Percentiles rank a stretch among this genome's conserved stretches.
Conservation (phyloP, 2,797 vertebrate species). For the Sebastes hubbsi region DNA sequence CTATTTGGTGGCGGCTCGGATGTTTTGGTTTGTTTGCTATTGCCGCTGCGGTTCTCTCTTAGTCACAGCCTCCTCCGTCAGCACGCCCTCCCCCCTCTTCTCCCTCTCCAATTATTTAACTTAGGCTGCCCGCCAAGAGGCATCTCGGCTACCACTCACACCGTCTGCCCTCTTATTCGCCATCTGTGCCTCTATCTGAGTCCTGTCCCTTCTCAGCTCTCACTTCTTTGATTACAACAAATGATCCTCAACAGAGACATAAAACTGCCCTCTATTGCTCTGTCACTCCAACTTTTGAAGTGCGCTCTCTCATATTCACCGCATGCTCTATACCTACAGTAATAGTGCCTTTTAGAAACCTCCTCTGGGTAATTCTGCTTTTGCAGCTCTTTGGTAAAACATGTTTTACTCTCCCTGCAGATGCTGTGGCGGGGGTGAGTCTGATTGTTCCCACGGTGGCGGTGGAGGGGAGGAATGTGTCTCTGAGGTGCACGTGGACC, state of each 20-base stretch:
- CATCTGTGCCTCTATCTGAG: conserved; percentile 74
- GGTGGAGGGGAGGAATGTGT: conserved; percentile 71
- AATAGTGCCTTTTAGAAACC: conserved; percentile 1
- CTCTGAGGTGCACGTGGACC: conserved; percentile 76
- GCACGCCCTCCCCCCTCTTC: conserved; percentile 43
- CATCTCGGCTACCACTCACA: conserved; percentile 59
- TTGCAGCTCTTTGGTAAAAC: conserved; percentile 11
- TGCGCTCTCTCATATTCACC: background rate
- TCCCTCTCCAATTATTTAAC: conserved; percentile 76
- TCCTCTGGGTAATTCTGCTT: conserved; percentile 6
- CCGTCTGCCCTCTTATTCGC: conserved; percentile 73
- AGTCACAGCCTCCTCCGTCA: conserved; percentile 52
- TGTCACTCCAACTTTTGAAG: conserved; percentile 51
- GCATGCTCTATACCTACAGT: background rate
- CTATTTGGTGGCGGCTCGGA: conserved; percentile 12
- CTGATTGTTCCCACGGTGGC: conserved; percentile 70
- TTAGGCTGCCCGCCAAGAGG: conserved; percentile 67
- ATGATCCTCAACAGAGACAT: conserved; percentile 69
- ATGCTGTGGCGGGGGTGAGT: conserved; percentile 66
- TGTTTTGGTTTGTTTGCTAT: conserved; percentile 60
- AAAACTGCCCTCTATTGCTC: conserved; percentile 56
- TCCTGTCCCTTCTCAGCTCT: conserved; percentile 56
- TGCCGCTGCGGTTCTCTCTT: conserved; percentile 28
- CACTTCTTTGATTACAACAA: conserved; percentile 75
- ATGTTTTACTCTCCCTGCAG: conserved; percentile 50